Conservation (phyloP, 2,888 invertebrate genomes). For the Drosophila borborema region DNA sequence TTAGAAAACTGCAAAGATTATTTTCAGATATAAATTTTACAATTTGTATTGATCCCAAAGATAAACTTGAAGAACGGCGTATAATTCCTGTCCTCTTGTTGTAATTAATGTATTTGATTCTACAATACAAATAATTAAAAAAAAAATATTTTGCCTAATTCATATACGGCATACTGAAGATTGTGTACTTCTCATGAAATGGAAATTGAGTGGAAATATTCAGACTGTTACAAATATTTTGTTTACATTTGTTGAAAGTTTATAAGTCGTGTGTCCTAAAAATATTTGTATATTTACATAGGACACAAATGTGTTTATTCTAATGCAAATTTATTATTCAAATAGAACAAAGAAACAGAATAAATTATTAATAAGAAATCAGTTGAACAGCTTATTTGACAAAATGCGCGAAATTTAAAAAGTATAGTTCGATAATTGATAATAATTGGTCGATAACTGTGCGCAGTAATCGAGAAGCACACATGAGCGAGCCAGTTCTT, state of each 20-base stretch:
- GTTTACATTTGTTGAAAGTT: background rate
- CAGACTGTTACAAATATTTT: background rate
- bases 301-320: background rate
- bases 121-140: too few relatives aligned
- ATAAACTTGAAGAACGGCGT: too few relatives aligned
- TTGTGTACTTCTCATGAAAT: too few relatives aligned
- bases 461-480: slow-evolving; percentile 14
- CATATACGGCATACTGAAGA: too few relatives aligned
- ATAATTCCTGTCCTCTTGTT: too few relatives aligned
- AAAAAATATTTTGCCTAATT: too few relatives aligned
- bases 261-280: background rate
- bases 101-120: too few relatives aligned
- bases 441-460: slow-evolving; percentile 10
- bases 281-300: background rate
- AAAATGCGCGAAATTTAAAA: slow-evolving; percentile 14
- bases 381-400: slow-evolving; percentile 1
- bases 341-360: background rate
- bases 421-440: slow-evolving; percentile 13
- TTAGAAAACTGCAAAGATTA: too few relatives aligned
- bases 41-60: too few relatives aligned
- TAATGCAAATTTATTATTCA: background rate
- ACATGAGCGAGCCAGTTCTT: slow-evolving; percentile 17
- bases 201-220: background rate
- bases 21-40: background rate
- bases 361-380: background rate